phyloP scores from a whole-genome alignment of 2,797 vertebrate genomes.

The Coracias cyanogaster region DNA sequence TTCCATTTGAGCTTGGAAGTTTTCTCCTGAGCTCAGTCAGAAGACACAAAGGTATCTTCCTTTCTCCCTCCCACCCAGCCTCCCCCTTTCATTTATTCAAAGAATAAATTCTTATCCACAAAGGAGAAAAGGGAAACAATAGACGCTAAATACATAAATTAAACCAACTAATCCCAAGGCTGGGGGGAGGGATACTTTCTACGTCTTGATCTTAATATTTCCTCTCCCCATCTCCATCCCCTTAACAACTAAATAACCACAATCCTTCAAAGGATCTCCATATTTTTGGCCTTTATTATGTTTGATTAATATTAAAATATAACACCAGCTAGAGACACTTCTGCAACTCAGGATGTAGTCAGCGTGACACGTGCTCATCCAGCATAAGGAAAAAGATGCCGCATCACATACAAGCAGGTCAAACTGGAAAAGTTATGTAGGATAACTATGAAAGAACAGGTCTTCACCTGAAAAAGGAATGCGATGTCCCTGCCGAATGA shows the following conservation, averaged over 20 bases:
- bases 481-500: not conserved
- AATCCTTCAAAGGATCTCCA: not conserved
- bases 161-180: not conserved
- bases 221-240: not conserved
- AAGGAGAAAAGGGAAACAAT: not conserved
- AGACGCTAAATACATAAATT: not conserved
- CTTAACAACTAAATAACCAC: not conserved
- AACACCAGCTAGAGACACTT: rapidly evolving
- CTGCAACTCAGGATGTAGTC: not conserved
- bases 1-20: not conserved
- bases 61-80: not conserved
- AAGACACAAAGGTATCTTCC: not conserved
- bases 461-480: not conserved
- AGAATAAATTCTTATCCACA: not conserved
- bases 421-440: not conserved
- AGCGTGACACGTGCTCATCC: rapidly evolving
- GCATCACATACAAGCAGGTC: rapidly evolving
- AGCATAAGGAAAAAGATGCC: not conserved
- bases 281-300: not conserved
- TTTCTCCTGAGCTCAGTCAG: not conserved
- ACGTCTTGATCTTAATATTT: not conserved
- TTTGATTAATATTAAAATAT: not conserved
- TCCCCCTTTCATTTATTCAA: not conserved
- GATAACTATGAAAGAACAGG: not conserved
- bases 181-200: not conserved